Evolutionary conservation across 30 jellyfish, hydroid and myxozoan genomes (phyloP).

Genomic region (Aurelia sp.): DNA sequence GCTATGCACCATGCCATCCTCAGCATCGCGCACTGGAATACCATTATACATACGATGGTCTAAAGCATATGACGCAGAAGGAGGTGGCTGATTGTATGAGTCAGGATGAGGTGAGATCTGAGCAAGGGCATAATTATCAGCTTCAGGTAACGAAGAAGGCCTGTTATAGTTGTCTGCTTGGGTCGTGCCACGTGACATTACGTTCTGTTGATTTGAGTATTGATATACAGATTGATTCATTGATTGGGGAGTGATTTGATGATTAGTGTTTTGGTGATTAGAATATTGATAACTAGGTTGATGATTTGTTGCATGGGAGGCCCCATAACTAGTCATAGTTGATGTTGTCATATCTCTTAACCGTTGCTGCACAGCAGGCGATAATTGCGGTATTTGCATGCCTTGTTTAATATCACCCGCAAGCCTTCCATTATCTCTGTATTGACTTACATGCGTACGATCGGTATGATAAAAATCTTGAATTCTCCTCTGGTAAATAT

Average conservation of each 20-base stretch:
- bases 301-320: background rate
- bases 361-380: slow-evolving; percentile 67
- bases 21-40: slow-evolving; percentile 48
- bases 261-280: background rate
- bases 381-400: slow-evolving; percentile 26
- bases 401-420: slow-evolving; percentile 10
- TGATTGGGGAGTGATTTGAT: too few species aligned
- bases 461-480: slow-evolving; percentile 34
- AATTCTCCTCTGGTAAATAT: slow-evolving; percentile 15
- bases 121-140: background rate
- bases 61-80: background rate
- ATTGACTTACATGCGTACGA: slow-evolving; percentile 37
- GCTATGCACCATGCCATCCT: slow-evolving; percentile 65
- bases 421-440: background rate
- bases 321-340: background rate
- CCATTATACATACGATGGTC: slow-evolving; percentile 21
- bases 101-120: background rate
- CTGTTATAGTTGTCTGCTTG: background rate
- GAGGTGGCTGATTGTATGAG: background rate
- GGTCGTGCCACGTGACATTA: background rate
- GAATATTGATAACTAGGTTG: background rate
- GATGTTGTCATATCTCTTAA: slow-evolving; percentile 32
- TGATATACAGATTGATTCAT: background rate
- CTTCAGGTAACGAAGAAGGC: background rate
- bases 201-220: background rate